Percentiles rank a stretch among this genome's conserved stretches.
Conservation (phyloP, 2,797 vertebrate genomes). For the Streptopelia turtur region DNA sequence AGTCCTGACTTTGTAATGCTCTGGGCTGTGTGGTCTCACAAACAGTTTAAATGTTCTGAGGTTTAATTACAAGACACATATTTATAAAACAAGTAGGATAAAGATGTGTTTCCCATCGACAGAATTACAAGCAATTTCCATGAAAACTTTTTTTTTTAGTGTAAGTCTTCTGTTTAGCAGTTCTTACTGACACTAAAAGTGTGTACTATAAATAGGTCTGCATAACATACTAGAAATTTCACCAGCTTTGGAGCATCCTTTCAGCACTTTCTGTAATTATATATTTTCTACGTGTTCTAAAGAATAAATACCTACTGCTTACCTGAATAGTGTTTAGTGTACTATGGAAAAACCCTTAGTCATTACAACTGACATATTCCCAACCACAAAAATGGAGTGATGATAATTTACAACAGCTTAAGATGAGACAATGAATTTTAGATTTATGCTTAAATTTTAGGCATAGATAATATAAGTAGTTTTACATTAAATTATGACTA, state of each 20-base stretch:
- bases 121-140: neutral
- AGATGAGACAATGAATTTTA: neutral
- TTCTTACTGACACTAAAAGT: neutral
- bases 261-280: neutral
- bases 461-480: neutral
- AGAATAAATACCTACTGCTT: neutral
- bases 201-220: neutral
- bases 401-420: neutral
- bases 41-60: neutral
- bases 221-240: neutral
- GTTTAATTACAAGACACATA: neutral
- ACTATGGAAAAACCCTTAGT: neutral
- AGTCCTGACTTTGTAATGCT: neutral
- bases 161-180: neutral
- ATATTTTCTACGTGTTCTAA: neutral
- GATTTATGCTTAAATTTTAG: neutral
- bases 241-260: neutral
- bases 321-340: neutral
- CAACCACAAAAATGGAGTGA: neutral
- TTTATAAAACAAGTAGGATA: neutral
- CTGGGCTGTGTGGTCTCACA: neutral
- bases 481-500: neutral
- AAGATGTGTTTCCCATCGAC: neutral
- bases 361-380: neutral
- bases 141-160: neutral